phyloP scores from a whole-genome alignment of 2,888 invertebrate genomes.

The Crepidodera aurea region DNA sequence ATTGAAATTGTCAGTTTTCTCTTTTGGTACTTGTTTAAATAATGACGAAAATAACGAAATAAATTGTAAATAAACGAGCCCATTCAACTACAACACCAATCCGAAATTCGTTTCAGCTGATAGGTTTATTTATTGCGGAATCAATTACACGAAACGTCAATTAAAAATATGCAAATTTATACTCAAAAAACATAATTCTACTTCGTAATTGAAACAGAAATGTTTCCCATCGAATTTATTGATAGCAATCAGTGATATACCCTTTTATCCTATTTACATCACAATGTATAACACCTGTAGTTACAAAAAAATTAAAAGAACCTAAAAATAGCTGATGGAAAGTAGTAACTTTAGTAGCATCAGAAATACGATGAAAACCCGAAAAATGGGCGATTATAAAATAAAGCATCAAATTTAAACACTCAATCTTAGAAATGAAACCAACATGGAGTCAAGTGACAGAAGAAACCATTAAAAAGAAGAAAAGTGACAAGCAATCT shows the following conservation, averaged over 20 bases:
- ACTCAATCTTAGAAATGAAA: no score
- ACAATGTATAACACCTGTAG: neutral
- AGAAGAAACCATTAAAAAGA: no score
- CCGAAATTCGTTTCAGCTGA: conserved; percentile 32
- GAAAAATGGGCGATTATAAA: no score
- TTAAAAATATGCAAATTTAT: conserved; percentile 42
- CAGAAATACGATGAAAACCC: no score
- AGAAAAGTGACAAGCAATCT: no score
- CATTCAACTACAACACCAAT: conserved; percentile 20
- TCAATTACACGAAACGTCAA: conserved; percentile 40
- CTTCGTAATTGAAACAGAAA: conserved; percentile 29
- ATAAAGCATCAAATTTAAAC: no score
- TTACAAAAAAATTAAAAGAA: no score
- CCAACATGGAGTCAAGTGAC: no score
- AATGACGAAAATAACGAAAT: conserved; percentile 35
- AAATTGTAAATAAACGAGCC: conserved; percentile 34
- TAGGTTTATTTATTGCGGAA: conserved; percentile 37
- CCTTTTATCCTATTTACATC: neutral
- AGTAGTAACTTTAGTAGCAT: no score
- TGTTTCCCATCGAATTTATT: conserved; percentile 20
- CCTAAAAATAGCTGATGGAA: no score
- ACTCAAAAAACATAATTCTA: conserved; percentile 32
- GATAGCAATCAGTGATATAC: conserved; percentile 9
- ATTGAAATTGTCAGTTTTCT: neutral
- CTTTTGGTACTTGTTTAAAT: conserved; percentile 22